These are phyloP conservation scores for Lophochroa leadbeateri DNA, from an alignment of 2,113 vertebrate species.

Conservation along the genomic window DNA sequence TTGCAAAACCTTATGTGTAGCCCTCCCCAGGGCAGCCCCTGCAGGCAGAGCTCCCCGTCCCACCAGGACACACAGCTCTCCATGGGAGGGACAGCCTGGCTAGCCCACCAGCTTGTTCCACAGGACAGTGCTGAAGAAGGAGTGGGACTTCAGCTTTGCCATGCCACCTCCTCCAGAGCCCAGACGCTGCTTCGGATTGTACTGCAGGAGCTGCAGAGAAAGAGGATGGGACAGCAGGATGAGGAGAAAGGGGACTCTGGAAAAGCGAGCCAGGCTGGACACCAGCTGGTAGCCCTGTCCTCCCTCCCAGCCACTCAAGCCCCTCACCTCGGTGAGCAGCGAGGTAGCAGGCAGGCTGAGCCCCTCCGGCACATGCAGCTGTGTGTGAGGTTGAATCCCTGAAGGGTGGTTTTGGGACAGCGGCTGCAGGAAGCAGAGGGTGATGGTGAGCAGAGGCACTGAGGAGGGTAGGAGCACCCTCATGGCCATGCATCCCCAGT, in stretches of 20 bases:
- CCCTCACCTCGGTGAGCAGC: conserved; percentile 88
- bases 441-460: not conserved
- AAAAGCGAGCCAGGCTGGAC: not conserved
- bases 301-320: not conserved
- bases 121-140: conserved; percentile 86
- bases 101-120: conserved; percentile 88
- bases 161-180: conserved; percentile 85
- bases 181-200: conserved; percentile 84
- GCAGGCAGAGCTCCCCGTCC: not conserved
- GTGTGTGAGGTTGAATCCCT: conserved; percentile 91
- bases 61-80: not conserved
- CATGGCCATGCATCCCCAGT: not conserved
- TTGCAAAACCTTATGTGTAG: not conserved
- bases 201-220: conserved; percentile 85
- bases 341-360: conserved; percentile 87
- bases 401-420: conserved; percentile 89
- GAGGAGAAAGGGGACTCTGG: not conserved
- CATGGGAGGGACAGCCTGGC: not conserved
- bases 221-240: not conserved
- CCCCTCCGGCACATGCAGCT: conserved; percentile 86
- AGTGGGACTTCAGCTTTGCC: conserved; percentile 89
- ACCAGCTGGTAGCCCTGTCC: not conserved
- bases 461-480: not conserved
- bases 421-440: conserved; percentile 76
- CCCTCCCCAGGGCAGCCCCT: not conserved